These are phyloP conservation scores for Forbesichthys agassizii DNA, from an alignment of 2,113 vertebrate species.

Conservation along the genomic window DNA sequence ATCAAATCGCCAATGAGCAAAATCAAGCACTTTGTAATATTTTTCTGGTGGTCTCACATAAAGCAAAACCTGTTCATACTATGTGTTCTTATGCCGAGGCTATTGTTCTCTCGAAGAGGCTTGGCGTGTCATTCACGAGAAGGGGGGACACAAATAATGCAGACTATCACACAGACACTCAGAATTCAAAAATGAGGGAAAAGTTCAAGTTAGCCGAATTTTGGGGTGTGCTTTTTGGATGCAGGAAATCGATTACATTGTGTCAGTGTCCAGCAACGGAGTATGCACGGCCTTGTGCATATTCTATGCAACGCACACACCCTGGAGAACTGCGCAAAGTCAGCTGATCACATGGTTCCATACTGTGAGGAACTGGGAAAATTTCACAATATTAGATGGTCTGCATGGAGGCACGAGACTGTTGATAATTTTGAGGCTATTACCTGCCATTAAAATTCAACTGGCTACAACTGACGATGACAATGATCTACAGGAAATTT, in stretches of 20 bases:
- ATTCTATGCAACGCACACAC: constrained; percentile 13
- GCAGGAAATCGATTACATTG: not conserved
- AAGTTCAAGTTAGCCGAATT: not conserved
- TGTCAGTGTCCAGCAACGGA: not conserved
- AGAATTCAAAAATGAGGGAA: not conserved
- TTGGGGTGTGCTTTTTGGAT: no score
- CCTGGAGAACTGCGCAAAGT: constrained; percentile 4
- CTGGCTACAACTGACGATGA: not conserved
- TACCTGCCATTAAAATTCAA: not conserved
- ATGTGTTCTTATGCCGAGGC: not conserved
- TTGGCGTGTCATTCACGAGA: constrained; percentile 3
- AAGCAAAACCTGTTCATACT: constrained; percentile 2
- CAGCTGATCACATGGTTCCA: not conserved
- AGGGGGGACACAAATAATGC: constrained; percentile 3
- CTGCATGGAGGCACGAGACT: constrained; percentile 32
- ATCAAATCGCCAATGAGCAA: not conserved
- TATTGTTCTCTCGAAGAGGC: constrained; percentile 1
- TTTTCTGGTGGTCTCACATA: not conserved
- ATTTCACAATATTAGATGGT: constrained; percentile 32
- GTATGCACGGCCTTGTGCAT: not conserved
- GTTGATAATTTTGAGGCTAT: constrained; percentile 12
- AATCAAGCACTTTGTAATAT: not conserved
- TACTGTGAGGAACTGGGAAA: constrained; percentile 19
- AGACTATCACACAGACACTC: not conserved
- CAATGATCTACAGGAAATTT: constrained; percentile 1